Conservation (phyloP, 2,797 vertebrate species). For the Oreonectes daqikongensis region DNA sequence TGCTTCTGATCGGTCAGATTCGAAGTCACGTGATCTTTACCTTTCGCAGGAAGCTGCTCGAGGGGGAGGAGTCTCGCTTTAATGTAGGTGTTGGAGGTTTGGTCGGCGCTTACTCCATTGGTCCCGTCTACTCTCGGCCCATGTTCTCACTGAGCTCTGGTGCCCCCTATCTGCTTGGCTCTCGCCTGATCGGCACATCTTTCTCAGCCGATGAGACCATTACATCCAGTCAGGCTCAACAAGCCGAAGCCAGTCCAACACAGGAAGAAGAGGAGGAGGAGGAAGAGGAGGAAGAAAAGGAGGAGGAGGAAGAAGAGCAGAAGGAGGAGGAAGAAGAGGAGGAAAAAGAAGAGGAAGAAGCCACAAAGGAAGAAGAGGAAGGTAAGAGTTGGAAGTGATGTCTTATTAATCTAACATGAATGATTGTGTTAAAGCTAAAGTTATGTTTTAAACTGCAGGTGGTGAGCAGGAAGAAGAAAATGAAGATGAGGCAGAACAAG, state of each 20-base stretch:
- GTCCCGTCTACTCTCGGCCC: conserved; percentile 72
- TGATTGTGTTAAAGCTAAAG: background rate
- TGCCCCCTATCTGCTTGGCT: conserved; percentile 74
- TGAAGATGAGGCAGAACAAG: conserved; percentile 33
- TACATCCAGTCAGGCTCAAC: conserved; percentile 78
- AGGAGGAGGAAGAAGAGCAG: conserved; percentile 57
- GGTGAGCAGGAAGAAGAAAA: conserved; percentile 45
- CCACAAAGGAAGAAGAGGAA: conserved; percentile 46
- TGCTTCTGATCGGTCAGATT: background rate
- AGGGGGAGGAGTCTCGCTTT: conserved; percentile 93
- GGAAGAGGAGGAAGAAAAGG: conserved; percentile 66
- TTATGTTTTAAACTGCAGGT: background rate
- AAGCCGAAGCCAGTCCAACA: conserved; percentile 80
- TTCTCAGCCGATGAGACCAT: conserved; percentile 84
- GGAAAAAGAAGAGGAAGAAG: conserved; percentile 47
- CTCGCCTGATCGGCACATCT: conserved; percentile 72
- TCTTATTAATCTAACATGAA: background rate
- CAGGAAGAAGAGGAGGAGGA: conserved; percentile 79
- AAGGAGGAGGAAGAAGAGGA: conserved; percentile 57
- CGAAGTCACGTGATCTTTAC: background rate
- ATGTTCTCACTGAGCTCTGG: conserved; percentile 76
- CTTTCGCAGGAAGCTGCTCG: conserved; percentile 85
- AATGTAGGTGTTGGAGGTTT: conserved; percentile 82
- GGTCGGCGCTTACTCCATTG: conserved; percentile 69
- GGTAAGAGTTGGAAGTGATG: conserved; percentile 3